These are phyloP conservation scores for Stenodema calcarata DNA, from an alignment of 2,888 invertebrate genomes.

Conservation along the genomic window DNA sequence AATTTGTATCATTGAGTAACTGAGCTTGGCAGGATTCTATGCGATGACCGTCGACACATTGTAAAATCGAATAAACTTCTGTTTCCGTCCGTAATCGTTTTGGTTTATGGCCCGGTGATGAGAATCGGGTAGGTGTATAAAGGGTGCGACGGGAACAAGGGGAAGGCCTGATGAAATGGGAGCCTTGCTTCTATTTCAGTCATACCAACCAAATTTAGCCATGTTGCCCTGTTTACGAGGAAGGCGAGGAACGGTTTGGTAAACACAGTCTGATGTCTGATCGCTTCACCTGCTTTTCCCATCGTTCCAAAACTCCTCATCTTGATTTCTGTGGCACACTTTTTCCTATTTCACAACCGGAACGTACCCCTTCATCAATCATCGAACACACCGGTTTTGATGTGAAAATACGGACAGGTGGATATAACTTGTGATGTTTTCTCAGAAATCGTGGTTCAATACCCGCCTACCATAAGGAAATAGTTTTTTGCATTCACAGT, in stretches of 20 bases:
- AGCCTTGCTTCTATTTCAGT: slow-evolving; percentile 21
- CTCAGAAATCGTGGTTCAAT: too few relatives aligned
- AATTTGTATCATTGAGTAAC: too few relatives aligned
- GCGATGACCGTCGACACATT: too few relatives aligned
- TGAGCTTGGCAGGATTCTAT: too few relatives aligned
- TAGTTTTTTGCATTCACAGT: too few relatives aligned
- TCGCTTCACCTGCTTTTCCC: neutral
- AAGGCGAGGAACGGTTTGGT: neutral
- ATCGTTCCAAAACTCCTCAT: neutral
- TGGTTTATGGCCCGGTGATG: neutral
- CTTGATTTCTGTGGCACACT: neutral
- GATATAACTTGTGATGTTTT: too few relatives aligned
- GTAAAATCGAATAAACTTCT: neutral
- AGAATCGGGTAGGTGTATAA: neutral
- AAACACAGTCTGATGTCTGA: slow-evolving; percentile 4
- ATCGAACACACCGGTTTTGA: neutral
- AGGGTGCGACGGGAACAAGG: neutral
- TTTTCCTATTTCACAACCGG: neutral
- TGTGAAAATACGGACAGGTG: too few relatives aligned
- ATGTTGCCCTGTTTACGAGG: slow-evolving; percentile 7
- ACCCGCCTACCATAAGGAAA: too few relatives aligned
- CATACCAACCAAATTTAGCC: slow-evolving; percentile 20
- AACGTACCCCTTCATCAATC: neutral
- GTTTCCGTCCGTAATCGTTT: neutral
- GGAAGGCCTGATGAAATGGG: neutral